phyloP scores from a whole-genome alignment of 2,113 vertebrate genomes.

The Narcine bancroftii region DNA sequence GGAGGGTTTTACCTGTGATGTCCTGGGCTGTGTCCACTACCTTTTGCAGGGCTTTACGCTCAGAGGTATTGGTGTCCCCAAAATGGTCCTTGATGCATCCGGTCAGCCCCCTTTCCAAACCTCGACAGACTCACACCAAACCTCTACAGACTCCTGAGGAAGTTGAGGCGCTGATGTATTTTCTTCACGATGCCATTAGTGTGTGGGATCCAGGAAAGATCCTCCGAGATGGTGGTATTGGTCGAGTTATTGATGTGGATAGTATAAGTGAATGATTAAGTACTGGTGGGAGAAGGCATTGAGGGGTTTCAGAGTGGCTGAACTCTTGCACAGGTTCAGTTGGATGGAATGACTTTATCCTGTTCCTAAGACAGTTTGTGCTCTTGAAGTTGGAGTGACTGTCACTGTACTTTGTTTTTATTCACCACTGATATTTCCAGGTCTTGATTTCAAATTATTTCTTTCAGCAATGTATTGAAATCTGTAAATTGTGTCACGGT shows the following conservation, averaged over 20 bases:
- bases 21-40: no score
- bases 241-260: background rate
- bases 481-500: constrained; percentile 77
- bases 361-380: background rate
- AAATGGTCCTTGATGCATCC: no score
- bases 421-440: background rate
- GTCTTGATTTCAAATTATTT: constrained; percentile 22
- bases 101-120: no score
- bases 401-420: background rate
- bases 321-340: background rate
- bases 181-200: no score
- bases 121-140: no score
- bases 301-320: background rate
- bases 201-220: no score
- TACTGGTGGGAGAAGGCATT: background rate
- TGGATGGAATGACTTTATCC: background rate
- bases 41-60: no score
- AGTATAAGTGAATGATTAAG: background rate
- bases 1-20: no score
- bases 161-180: no score
- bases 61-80: no score
- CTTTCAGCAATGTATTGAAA: constrained; percentile 86
- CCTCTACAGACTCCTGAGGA: no score
- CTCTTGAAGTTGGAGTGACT: background rate
- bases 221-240: background rate